Base-by-base conservation (phyloP, 2,888 invertebrate species). In the Drosophila diplacantha region DNA sequence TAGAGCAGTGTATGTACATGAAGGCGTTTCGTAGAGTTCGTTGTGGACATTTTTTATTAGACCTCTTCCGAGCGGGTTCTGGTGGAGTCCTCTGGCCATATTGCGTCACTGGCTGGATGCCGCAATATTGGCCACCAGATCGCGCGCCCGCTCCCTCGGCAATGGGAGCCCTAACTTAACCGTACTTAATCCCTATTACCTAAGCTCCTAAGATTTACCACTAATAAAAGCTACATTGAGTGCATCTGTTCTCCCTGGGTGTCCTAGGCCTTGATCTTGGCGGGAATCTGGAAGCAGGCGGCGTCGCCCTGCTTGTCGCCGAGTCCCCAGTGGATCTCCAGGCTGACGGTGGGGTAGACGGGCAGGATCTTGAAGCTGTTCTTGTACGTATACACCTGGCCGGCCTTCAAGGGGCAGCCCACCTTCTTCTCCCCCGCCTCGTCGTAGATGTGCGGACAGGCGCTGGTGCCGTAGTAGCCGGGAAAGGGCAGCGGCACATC, bases 401-500 rank as follows among this genome's bases (percentile, higher is more conserved):
- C 93, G 7, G 91, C 91, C 75, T 92, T 91, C 44, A 95, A 87
- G 0, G 95, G 93, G 68, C 95, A 95, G 3, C 90, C 85, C 2
- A 90, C 90, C 78, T 91, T 89, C 0, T 90, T 90, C 53, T 89
- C 89, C 0, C 92, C 93, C 63, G 90, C 90, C 1, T 90, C 91
- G 70, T 90, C 88, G 79, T 87, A 92, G 47, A 95, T 87, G 72
- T 92, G 90, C 22, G 90, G 89, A 78, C 95, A 95, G 31, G 94
- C 92, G 51, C 91, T 90, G 24, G 88, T 89, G 12, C 93, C 93
- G 84, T 95, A 93, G 14, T 94, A 93, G 9, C 95, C 95, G 11
- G 94, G 83, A 85, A 95, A 95, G 0, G 95, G 95, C 51, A 95
- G 81, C 0, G 90, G 89, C 0, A 94, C 83, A 0, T 92, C 92